A percentile compares a stretch with the other conserved stretches of the same genome.
These are phyloP conservation scores for Deilephila elpenor DNA, from an alignment of 2,888 invertebrate genomes.

Conservation along the genomic window DNA sequence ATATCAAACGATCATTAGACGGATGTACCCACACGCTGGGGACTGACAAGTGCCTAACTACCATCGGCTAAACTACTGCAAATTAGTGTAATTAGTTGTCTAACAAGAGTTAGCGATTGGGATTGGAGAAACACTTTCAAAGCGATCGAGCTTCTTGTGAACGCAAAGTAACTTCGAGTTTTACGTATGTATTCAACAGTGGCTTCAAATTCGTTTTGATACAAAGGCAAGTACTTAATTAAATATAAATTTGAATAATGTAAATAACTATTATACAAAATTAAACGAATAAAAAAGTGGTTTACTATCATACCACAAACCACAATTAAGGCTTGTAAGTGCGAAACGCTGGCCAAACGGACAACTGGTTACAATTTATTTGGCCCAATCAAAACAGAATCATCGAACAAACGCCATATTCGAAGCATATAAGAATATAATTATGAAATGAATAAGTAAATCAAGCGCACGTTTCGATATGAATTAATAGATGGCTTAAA, in stretches of 20 bases:
- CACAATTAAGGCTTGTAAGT: too few relatives aligned
- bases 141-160: background rate
- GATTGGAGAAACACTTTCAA: conserved; percentile 11
- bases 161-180: background rate
- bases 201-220: background rate
- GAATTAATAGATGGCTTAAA: background rate
- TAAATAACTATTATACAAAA: too few relatives aligned
- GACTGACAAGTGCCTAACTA: background rate
- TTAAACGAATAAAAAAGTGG: too few relatives aligned
- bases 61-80: conserved; percentile 4
- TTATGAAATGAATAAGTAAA: background rate
- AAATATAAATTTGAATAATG: background rate
- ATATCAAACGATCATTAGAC: background rate
- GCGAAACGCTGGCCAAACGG: too few relatives aligned
- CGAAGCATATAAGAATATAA: background rate
- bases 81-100: conserved; percentile 15
- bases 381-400: background rate
- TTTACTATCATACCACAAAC: too few relatives aligned
- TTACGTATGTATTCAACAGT: background rate
- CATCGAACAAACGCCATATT: background rate
- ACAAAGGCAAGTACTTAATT: background rate
- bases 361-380: background rate
- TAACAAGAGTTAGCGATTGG: conserved; percentile 6
- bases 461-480: background rate
- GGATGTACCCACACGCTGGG: background rate